These are phyloP conservation scores for Heterochromis multidens DNA, from an alignment of 2,113 vertebrate species.

Conservation along the genomic window DNA sequence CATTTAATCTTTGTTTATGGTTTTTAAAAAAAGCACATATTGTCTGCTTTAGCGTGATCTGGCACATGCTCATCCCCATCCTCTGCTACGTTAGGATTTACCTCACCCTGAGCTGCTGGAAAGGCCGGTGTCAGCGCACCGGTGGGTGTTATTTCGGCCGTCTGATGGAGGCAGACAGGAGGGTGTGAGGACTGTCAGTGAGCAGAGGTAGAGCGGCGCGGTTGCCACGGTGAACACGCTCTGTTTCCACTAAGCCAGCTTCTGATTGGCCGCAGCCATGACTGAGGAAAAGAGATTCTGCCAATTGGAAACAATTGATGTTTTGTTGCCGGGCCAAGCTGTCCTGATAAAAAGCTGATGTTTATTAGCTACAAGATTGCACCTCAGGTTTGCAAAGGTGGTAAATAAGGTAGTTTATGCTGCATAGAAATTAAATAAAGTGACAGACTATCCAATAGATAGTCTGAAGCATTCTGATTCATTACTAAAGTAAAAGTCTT, in stretches of 20 bases:
- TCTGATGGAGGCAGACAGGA: slow-evolving; percentile 40
- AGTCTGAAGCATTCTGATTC: neutral
- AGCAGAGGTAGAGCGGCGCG: slow-evolving; percentile 53
- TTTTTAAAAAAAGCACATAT: neutral
- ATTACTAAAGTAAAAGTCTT: neutral
- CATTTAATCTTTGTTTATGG: neutral
- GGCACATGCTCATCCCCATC: neutral
- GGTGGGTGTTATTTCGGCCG: slow-evolving; percentile 40
- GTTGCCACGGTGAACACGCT: slow-evolving; percentile 72
- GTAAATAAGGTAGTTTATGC: neutral
- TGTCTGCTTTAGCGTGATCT: neutral
- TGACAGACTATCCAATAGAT: neutral
- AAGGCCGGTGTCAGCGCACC: slow-evolving; percentile 18
- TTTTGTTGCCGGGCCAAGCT: slow-evolving; percentile 76
- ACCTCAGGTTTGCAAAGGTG: slow-evolving; percentile 49
- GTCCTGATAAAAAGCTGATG: slow-evolving; percentile 62
- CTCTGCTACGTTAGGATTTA: neutral
- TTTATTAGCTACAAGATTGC: slow-evolving; percentile 52
- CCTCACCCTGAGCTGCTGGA: slow-evolving; percentile 8
- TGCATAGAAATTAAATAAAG: neutral
- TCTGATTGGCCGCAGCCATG: slow-evolving; percentile 64
- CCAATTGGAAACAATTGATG: slow-evolving; percentile 78
- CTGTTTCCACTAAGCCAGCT: slow-evolving; percentile 47
- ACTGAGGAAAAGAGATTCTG: slow-evolving; percentile 63
- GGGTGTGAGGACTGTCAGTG: slow-evolving; percentile 47